Evolutionary conservation across 2,113 vertebrate genomes (phyloP), one percentile per base, ranked within the genome.

Genomic region (Puma concolor): DNA sequence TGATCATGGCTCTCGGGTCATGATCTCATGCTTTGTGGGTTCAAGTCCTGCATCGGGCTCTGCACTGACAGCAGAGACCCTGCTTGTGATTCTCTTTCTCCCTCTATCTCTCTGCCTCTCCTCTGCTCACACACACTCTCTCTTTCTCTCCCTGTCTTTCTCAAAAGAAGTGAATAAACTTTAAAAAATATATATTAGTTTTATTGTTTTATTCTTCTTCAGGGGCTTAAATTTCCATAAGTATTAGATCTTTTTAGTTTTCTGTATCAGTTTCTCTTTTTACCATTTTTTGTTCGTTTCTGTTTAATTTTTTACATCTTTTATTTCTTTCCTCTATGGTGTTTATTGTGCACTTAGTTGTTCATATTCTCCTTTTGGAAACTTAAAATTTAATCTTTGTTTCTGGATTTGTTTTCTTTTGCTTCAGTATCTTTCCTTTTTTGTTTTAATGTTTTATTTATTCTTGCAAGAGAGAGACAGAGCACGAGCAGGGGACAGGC

Each of bases 401-500:
- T 92, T 72, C 67, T 82, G 31, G 82, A 23, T 36, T 74, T 72
- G 4, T 82, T 57, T 60, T 33, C 4, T 82, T 82, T 92, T 57
- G 72, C 31, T 60, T 92, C 13, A 31, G 10, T 48, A 60, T 48
- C 29, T 60, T 44, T 44, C 44, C 44, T 44, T 44, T 44, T 44
- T 44, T 44, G 44, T 44, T 44, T 44, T 44, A 44, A 44, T 44
- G 44, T 44, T 44, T 44, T 44, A 44, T 44, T 44, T 44, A 44
- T 44, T 44, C 44, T 44, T 44, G 44, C 44, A 44, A 44, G 44
- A 44, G 44, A 44, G 44, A 44, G 44, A 44, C 44, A 44, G 44
- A 44, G 44, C 7, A 44, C 0, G 44, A 44, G 7, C 44, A 9
- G 7, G 44, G 44, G 44, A 44, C 1, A 0, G 44, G 44, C 44